These are phyloP conservation scores for Spilarctia lutea DNA, from an alignment of 2,888 invertebrate genomes.

Conservation along the genomic window DNA sequence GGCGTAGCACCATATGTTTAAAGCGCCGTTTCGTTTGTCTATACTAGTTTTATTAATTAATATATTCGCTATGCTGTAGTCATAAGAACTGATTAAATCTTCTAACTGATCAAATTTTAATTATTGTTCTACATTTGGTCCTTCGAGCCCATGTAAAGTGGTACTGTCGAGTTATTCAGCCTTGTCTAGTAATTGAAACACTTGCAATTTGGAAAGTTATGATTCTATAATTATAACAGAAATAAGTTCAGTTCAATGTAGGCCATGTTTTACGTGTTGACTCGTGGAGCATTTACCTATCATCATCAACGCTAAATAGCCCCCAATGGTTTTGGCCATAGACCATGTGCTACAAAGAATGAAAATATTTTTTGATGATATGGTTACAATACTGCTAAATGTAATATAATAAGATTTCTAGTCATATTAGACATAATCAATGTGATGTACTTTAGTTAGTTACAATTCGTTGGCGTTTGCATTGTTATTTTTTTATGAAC, in stretches of 20 bases:
- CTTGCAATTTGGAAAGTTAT: background rate
- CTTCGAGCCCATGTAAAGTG: background rate
- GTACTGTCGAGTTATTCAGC: background rate
- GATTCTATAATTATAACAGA: background rate
- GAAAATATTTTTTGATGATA: background rate
- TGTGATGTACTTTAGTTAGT: conserved; percentile 63
- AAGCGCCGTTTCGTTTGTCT: background rate
- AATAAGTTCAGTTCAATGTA: background rate
- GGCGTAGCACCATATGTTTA: background rate
- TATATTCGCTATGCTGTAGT: background rate
- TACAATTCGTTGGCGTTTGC: conserved; percentile 56
- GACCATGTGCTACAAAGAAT: background rate
- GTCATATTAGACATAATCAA: conserved; percentile 56
- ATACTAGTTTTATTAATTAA: background rate
- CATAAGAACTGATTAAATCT: background rate
- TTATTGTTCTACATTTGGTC: background rate
- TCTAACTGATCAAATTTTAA: no score
- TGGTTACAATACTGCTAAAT: conserved; percentile 17
- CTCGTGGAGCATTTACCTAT: background rate
- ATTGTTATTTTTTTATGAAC: conserved; percentile 49
- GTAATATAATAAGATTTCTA: conserved; percentile 43
- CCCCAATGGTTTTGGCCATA: no score
- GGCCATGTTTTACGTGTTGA: background rate
- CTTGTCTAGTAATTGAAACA: background rate
- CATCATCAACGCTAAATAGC: no score